Evolutionary conservation across 2,113 vertebrate genomes (phyloP).

Genomic region (Donacobius atricapilla): DNA sequence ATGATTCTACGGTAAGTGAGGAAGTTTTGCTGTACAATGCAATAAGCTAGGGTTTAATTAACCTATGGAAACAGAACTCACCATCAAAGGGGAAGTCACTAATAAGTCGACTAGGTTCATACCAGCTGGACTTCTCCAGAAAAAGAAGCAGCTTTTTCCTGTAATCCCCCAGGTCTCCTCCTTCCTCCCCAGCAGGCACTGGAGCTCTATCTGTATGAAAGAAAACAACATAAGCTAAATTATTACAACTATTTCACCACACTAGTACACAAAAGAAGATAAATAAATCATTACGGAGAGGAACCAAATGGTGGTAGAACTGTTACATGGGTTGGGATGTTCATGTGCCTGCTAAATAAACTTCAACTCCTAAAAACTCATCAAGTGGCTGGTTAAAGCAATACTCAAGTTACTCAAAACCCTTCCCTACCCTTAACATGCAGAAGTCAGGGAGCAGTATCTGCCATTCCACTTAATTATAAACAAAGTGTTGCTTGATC

Average conservation of each 20-base stretch:
- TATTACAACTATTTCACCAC: neutral
- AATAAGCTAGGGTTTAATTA: neutral
- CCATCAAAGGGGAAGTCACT: slow-evolving; percentile 98
- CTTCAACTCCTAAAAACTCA: neutral
- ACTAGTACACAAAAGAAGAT: neutral
- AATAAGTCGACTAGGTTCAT: slow-evolving; percentile 90
- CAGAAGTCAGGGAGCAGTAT: neutral
- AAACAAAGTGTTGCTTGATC: neutral
- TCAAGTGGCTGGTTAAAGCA: neutral
- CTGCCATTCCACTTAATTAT: neutral
- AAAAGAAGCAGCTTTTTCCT: slow-evolving; percentile 88
- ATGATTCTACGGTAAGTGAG: neutral
- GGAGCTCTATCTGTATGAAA: slow-evolving; percentile 57
- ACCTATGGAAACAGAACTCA: slow-evolving; percentile 60
- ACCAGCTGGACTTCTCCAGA: slow-evolving; percentile 86
- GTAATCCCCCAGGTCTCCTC: slow-evolving; percentile 87
- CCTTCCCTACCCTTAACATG: neutral
- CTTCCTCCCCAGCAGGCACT: slow-evolving; percentile 87
- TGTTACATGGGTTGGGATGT: neutral
- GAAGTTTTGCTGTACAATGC: neutral
- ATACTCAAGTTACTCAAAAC: neutral
- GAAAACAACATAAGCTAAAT: neutral
- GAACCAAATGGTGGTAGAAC: neutral
- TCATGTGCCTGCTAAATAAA: neutral
- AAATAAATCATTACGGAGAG: neutral